Evolutionary conservation across 1,140 invertebrate species (phyloP), one percentile per base, ranked within the genome.

Genomic region (Magallana angulata): DNA sequence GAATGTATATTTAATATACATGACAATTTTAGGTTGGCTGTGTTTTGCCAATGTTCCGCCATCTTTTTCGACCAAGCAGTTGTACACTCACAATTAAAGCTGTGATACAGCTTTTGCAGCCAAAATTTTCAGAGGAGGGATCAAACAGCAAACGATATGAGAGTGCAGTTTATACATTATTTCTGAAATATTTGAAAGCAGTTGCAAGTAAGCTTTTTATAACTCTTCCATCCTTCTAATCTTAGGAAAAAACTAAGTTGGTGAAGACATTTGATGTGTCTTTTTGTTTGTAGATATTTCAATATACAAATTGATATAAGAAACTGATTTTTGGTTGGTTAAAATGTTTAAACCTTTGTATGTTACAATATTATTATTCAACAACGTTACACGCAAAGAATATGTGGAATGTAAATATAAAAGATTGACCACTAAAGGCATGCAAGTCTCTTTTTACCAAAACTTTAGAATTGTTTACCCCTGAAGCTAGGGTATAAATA

Each of bases 161-260:
- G 24, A 18, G 7, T 7, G 9, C 9, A 7, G 36, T 86, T 24
- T 86, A 86, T 36, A n/a, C 76, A 24, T 24, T 36, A n/a, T 86
- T 82, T 62, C 7, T 82, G 12, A 82, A 86, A 57, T 86, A 86
- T 64, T 9, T 86, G 8, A 30, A 80, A 64, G 85, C 71, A 82
- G 58, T 59, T 60, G 76, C 85, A 62, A 36, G 85, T 86, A 82
- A 30, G 83, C 62, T 24, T 62, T 48, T 48, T 48, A 48, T 48
- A 48, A 48, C 36, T 48, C 36, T 48, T 48, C 36, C 36, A 48
- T 48, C 36, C 36, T 48, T 48, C 36, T 4, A 48, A 48, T 48
- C 36, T 2, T 48, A 48, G 36, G 5, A 2, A 48, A 48, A 48
- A 48, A 48, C 12, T n/a, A 62, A 62, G 60, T 62, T 62, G 60